Evolutionary conservation across 2,888 invertebrate species (phyloP).

Genomic region (Hofmannophila pseudospretella): DNA sequence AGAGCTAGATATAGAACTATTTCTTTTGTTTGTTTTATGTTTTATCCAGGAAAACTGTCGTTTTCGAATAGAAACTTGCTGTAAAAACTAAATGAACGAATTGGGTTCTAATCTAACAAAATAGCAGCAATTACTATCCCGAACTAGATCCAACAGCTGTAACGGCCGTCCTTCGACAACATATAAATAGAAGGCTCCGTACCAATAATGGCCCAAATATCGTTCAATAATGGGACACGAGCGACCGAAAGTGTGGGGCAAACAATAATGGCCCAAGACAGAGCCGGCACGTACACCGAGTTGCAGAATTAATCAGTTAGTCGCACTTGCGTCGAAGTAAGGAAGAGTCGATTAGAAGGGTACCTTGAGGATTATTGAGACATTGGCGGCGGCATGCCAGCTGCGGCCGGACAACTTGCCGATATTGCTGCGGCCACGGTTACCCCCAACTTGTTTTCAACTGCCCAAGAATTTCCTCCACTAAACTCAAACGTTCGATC

Average conservation of each 20-base stretch:
- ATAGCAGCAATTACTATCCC: conserved; percentile 67
- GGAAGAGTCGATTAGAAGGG: conserved; percentile 76
- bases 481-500: conserved; percentile 64
- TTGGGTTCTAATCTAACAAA: conserved; percentile 60
- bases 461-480: conserved; percentile 60
- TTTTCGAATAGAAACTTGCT: background rate
- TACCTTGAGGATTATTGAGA: conserved; percentile 76
- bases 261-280: conserved; percentile 62
- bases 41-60: too few species aligned
- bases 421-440: conserved; percentile 63
- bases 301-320: conserved; percentile 75
- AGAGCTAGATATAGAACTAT: too few species aligned
- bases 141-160: conserved; percentile 53
- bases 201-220: conserved; percentile 67
- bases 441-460: conserved; percentile 68
- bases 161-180: conserved; percentile 56
- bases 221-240: conserved; percentile 62
- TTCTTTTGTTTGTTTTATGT: too few species aligned
- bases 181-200: conserved; percentile 55
- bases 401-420: conserved; percentile 65
- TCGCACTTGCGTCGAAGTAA: conserved; percentile 72
- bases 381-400: conserved; percentile 66
- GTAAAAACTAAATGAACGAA: conserved; percentile 37
- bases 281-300: conserved; percentile 59
- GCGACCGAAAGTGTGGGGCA: conserved; percentile 54